These are phyloP conservation scores for Notamacropus eugenii DNA, from an alignment of 2,797 vertebrate species.

Conservation along the genomic window DNA sequence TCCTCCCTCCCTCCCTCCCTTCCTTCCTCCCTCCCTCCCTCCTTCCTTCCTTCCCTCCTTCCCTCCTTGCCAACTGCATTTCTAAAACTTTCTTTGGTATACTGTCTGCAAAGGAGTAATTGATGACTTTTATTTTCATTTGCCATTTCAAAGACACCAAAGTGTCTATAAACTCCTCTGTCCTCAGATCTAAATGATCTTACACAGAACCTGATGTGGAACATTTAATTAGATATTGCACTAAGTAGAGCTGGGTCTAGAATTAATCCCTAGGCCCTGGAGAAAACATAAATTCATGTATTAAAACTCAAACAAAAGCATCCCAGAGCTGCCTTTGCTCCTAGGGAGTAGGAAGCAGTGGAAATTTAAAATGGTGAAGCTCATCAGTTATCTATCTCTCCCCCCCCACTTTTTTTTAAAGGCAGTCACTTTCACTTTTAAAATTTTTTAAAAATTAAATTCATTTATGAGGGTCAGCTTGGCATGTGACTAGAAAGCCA, in stretches of 20 bases:
- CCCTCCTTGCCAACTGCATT: neutral
- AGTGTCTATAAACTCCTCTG: neutral
- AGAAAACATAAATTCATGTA: neutral
- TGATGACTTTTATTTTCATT: neutral
- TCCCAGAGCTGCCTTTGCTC: neutral
- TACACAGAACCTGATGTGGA: neutral
- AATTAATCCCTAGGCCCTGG: neutral
- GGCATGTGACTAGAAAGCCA: neutral
- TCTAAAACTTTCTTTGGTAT: neutral
- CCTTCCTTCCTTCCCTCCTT: too few species aligned
- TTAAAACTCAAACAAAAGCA: neutral
- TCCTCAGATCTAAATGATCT: neutral
- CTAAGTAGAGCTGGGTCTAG: neutral
- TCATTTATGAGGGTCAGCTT: neutral
- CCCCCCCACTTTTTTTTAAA: neutral
- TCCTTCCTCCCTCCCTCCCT: neutral
- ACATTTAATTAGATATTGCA: neutral
- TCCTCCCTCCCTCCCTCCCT: neutral
- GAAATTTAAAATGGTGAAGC: neutral
- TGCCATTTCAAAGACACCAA: neutral
- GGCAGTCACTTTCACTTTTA: neutral
- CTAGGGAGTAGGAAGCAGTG: neutral
- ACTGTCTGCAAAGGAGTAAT: neutral
- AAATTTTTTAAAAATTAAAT: neutral
- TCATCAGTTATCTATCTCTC: neutral